phyloP scores from a whole-genome alignment of 2,888 invertebrate genomes.

The Nebria brevicollis region DNA sequence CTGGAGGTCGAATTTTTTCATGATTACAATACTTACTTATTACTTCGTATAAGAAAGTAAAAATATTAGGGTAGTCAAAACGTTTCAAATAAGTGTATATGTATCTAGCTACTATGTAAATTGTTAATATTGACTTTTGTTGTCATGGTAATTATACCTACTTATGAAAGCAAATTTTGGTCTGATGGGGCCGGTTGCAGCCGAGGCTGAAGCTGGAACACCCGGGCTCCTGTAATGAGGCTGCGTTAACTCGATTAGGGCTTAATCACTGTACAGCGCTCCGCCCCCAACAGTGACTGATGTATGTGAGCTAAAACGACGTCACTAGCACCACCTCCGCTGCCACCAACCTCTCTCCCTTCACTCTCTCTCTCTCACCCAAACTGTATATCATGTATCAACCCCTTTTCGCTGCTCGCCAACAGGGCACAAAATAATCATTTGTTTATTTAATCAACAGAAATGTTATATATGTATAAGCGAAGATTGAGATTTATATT shows the following conservation, averaged over 20 bases:
- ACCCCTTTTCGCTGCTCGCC: not conserved
- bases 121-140: no score
- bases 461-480: not conserved
- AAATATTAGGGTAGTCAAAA: no score
- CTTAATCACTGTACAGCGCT: slow-evolving; percentile 34
- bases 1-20: no score
- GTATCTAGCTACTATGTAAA: no score
- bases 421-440: not conserved
- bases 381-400: not conserved
- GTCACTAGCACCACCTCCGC: slow-evolving; percentile 11
- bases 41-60: no score
- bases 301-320: not conserved
- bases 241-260: slow-evolving; percentile 43
- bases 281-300: slow-evolving; percentile 19
- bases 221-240: slow-evolving; percentile 34
- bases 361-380: not conserved
- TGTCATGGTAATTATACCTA: not conserved
- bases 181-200: not conserved
- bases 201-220: slow-evolving; percentile 4
- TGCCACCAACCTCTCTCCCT: not conserved
- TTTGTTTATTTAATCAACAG: not conserved
- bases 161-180: not conserved
- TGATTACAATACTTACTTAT: no score
- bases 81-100: no score
- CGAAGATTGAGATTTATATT: not conserved